Evolutionary conservation across 2,888 invertebrate species (phyloP).

Genomic region (Agonopterix arenella): DNA sequence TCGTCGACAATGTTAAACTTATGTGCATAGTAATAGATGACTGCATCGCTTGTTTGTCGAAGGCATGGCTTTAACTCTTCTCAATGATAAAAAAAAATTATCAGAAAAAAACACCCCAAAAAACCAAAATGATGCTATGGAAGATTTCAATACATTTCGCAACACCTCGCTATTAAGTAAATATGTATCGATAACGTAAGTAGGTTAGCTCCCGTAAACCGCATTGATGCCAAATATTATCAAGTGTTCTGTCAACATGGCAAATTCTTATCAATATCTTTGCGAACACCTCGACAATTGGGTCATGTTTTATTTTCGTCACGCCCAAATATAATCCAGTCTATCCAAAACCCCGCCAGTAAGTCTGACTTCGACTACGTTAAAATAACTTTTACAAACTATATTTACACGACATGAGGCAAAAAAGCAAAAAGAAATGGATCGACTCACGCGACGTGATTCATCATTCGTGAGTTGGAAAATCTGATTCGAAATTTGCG

Average conservation of each 20-base stretch:
- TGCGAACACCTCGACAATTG: conserved; percentile 51
- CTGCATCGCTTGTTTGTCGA: not conserved
- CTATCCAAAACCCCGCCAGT: conserved; percentile 34
- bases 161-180: conserved; percentile 54
- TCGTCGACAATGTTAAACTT: conserved; percentile 13
- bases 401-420: conserved; percentile 38
- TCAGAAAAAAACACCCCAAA: not conserved
- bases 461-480: conserved; percentile 52
- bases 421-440: conserved; percentile 46
- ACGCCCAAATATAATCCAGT: conserved; percentile 28
- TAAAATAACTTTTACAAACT: conserved; percentile 34
- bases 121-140: not conserved
- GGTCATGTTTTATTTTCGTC: conserved; percentile 57
- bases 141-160: conserved; percentile 34
- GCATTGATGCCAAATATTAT: conserved; percentile 65
- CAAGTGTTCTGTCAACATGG: conserved; percentile 59
- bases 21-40: conserved; percentile 12
- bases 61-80: not conserved
- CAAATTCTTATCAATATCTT: conserved; percentile 62
- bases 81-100: not conserved
- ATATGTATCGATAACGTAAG: conserved; percentile 56
- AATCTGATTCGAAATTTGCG: conserved; percentile 53
- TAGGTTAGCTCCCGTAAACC: conserved; percentile 68
- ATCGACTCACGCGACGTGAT: conserved; percentile 56
- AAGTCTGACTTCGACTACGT: conserved; percentile 39